Evolutionary conservation across 2,797 vertebrate species (phyloP), one percentile per base, ranked within the genome.

Genomic region (Miichthys miiuy): DNA sequence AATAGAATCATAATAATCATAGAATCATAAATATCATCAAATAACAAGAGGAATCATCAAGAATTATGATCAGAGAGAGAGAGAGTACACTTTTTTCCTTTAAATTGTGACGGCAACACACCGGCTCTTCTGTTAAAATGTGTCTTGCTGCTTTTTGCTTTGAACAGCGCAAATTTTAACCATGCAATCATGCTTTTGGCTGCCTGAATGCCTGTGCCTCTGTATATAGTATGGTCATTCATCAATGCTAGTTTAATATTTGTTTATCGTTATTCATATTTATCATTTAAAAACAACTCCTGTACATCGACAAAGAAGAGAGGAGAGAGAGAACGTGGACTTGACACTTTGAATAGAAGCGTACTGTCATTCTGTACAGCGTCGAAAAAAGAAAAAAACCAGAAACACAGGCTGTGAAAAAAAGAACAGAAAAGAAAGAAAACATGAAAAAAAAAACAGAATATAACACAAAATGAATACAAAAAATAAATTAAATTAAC

Each of bases 141-240:
- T 88, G 88, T 92, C 89, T 77, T 68, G 88, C 88, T 89, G 84
- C 85, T 77, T 92, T 90, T 91, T 87, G 77, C 84, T 79, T 89
- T 74, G 87, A 91, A 91, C 92, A 90, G 91, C 86, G 64, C 87
- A 89, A 88, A 83, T 92, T 93, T 89, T 65, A 88, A 92, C 94
- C 95, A 96, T 96, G 95, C 95, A 94, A 91, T 95, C 95, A 96
- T 95, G 95, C 95, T 92, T 90, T 84, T 75, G 92, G 93, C 88
- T 90, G 92, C 93, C 93, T 77, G 86, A 89, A 90, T 83, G 89
- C 88, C 92, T 90, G 90, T 91, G 93, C 91, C 93, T 92, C 90
- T 80, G 91, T 86, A 88, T 92, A 94, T 92, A 94, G 86, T 91
- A 92, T 83, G 93, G 90, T 88, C 94, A 92, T 94, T 94, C 92